Conservation (phyloP, 1,140 invertebrate genomes). For the Panagrolaimus sp. region DNA sequence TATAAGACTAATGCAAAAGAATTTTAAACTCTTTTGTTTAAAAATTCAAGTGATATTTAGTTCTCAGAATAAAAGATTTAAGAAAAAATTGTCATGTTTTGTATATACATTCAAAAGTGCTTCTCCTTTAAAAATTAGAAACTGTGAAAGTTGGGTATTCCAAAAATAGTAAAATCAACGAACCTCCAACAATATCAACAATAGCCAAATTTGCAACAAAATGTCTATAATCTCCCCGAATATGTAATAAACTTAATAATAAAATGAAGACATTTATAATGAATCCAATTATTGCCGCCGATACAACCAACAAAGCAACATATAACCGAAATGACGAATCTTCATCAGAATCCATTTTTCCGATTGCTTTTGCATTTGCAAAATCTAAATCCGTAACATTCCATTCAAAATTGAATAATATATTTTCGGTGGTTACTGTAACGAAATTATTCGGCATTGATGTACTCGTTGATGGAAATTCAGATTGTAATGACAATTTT, state of each 20-base stretch:
- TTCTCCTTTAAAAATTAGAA: too few species aligned
- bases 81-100: too few species aligned
- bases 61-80: too few species aligned
- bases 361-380: neutral
- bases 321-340: neutral
- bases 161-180: conserved; percentile 3
- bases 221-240: conserved; percentile 38
- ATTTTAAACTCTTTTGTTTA: too few species aligned
- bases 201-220: conserved; percentile 49
- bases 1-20: too few species aligned
- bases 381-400: conserved; percentile 7
- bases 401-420: conserved; percentile 3
- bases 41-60: too few species aligned
- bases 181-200: conserved; percentile 44
- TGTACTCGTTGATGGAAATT: neutral
- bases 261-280: conserved; percentile 34
- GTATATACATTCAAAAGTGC: too few species aligned
- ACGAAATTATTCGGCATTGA: neutral
- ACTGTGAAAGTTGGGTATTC: neutral
- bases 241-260: conserved; percentile 23
- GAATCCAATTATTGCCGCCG: conserved; percentile 15
- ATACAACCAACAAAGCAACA: neutral
- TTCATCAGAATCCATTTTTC: neutral
- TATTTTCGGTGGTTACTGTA: neutral
- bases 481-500: neutral